Conservation (phyloP, 2,888 invertebrate species). For the Phengaris alcon region DNA sequence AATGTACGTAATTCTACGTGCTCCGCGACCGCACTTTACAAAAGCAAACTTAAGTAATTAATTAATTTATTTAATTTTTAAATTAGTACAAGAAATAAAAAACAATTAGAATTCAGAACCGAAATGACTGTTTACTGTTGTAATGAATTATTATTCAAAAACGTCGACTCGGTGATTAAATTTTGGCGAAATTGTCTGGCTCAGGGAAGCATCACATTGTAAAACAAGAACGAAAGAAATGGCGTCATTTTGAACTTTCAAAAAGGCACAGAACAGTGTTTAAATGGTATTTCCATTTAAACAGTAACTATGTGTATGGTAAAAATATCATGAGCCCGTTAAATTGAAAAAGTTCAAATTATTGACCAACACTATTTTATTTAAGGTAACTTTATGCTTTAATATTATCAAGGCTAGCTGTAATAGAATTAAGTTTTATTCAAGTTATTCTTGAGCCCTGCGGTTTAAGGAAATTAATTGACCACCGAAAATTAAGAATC, state of each 20-base stretch:
- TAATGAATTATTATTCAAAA: no score
- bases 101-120: no score
- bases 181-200: neutral
- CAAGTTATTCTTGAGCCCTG: no score
- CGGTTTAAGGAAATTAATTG: no score
- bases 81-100: no score
- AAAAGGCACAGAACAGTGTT: neutral
- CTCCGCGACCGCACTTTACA: no score
- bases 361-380: neutral
- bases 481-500: no score
- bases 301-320: neutral
- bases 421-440: neutral
- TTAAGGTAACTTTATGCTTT: constrained; percentile 4
- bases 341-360: neutral
- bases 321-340: neutral
- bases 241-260: neutral
- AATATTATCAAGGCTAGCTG: neutral
- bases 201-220: neutral
- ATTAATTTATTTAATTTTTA: no score
- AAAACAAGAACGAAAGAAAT: neutral
- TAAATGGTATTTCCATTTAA: neutral
- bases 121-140: no score
- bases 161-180: neutral
- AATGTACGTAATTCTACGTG: no score
- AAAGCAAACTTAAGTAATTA: no score